phyloP scores from a whole-genome alignment of 2,113 vertebrate species.

The Dasyornis broadbenti region DNA sequence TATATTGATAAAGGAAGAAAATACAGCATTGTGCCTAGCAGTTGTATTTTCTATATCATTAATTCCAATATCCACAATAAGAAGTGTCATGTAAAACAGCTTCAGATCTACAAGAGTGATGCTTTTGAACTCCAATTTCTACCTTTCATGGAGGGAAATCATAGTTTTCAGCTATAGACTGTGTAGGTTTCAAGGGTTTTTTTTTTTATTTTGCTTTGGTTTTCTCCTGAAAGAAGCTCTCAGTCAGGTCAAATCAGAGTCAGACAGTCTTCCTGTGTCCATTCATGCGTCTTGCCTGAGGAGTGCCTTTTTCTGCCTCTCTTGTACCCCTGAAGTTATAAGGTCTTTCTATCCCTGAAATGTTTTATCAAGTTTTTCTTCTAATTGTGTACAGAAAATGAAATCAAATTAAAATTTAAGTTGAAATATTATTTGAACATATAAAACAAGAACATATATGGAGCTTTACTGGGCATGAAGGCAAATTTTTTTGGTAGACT shows the following conservation, averaged over 20 bases:
- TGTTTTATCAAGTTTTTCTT: background rate
- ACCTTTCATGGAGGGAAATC: background rate
- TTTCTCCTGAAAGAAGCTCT: background rate
- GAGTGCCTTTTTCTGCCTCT: background rate
- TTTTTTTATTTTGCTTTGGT: background rate
- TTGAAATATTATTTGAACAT: background rate
- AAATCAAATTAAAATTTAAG: background rate
- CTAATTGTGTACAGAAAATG: background rate
- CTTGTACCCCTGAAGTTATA: background rate
- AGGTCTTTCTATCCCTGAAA: background rate
- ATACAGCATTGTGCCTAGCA: background rate
- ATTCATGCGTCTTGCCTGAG: background rate
- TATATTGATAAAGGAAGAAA: conserved; percentile 8
- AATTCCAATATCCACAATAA: conserved; percentile 24
- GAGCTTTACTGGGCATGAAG: background rate
- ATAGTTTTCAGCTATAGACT: background rate
- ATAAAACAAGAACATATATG: background rate
- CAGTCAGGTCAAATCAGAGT: background rate
- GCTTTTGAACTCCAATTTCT: background rate
- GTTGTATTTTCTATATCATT: conserved; percentile 55
- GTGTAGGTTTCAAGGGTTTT: background rate
- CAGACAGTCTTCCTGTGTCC: background rate
- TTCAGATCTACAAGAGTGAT: background rate
- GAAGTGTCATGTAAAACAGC: background rate
- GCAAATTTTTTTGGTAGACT: background rate